Conservation (phyloP, 1,140 invertebrate genomes). For the Fopius arisanus region DNA sequence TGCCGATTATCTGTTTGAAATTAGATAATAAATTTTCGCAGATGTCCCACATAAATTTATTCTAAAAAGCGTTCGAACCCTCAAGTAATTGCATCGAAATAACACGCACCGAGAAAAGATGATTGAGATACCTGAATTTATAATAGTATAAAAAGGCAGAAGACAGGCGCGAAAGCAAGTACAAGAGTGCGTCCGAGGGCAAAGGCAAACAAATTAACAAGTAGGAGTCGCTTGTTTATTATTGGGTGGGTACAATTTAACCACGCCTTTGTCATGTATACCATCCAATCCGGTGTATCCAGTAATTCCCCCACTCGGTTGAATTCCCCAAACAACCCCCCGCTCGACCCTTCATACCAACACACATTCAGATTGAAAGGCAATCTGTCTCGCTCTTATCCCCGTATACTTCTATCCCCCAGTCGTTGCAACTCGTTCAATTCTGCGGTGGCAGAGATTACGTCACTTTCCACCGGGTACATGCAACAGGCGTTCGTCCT, state of each 20-base stretch:
- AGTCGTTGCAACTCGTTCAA: conserved; percentile 2
- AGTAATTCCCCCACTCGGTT: conserved; percentile 20
- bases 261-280: conserved; percentile 61
- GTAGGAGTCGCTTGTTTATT: conserved; percentile 60
- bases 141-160: neutral
- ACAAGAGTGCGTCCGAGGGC: conserved; percentile 34
- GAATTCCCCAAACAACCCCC: conserved; percentile 17
- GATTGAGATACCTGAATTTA: too few relatives aligned
- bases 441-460: conserved; percentile 37
- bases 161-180: neutral
- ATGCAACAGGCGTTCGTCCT: conserved; percentile 59
- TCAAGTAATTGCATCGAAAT: too few relatives aligned
- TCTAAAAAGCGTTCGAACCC: too few relatives aligned
- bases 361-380: neutral
- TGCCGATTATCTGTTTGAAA: too few relatives aligned
- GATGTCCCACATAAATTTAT: too few relatives aligned
- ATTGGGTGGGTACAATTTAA: conserved; percentile 60
- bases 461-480: conserved; percentile 48
- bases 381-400: conserved; percentile 1
- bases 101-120: neutral
- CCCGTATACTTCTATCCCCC: neutral
- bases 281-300: conserved; percentile 53
- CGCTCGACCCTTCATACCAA: neutral
- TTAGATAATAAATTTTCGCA: too few relatives aligned
- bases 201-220: conserved; percentile 63